These are phyloP conservation scores for Symphodus melops DNA, from an alignment of 2,113 vertebrate species.

Conservation along the genomic window DNA sequence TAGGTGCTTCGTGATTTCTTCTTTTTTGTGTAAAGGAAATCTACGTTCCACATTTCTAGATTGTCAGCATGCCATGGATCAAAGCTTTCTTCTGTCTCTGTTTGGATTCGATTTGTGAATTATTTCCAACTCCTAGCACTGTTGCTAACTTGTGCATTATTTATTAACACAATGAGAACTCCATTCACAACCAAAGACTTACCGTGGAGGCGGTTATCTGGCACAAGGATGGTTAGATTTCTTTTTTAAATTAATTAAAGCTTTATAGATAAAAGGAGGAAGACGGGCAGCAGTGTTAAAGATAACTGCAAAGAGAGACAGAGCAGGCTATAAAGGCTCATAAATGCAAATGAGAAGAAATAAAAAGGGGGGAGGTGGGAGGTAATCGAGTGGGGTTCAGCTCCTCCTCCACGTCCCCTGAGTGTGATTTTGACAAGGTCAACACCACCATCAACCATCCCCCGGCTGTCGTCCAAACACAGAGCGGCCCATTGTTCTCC, in stretches of 20 bases:
- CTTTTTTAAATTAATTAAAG: no score
- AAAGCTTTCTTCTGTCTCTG: background rate
- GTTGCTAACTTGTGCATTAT: background rate
- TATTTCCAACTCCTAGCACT: background rate
- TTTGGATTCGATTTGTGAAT: slow-evolving; percentile 3
- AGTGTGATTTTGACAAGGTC: slow-evolving; percentile 68
- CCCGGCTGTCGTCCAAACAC: slow-evolving; percentile 45
- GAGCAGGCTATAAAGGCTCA: background rate
- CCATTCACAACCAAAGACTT: background rate
- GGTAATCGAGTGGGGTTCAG: slow-evolving; percentile 13
- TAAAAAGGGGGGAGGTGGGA: slow-evolving; percentile 20
- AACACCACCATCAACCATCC: slow-evolving; percentile 43
- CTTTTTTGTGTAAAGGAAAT: background rate
- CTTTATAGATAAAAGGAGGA: no score
- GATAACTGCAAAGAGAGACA: background rate
- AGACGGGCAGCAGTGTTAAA: background rate
- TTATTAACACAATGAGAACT: background rate
- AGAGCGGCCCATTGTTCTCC: slow-evolving; percentile 45
- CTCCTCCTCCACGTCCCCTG: slow-evolving; percentile 52
- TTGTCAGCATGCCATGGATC: background rate
- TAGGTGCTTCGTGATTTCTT: background rate
- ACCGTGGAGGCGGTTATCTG: no score
- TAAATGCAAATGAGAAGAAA: slow-evolving; percentile 49
- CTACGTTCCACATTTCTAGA: background rate
- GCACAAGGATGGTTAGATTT: no score